phyloP scores from a whole-genome alignment of 2,888 invertebrate genomes.

The Cheilosia soror region DNA sequence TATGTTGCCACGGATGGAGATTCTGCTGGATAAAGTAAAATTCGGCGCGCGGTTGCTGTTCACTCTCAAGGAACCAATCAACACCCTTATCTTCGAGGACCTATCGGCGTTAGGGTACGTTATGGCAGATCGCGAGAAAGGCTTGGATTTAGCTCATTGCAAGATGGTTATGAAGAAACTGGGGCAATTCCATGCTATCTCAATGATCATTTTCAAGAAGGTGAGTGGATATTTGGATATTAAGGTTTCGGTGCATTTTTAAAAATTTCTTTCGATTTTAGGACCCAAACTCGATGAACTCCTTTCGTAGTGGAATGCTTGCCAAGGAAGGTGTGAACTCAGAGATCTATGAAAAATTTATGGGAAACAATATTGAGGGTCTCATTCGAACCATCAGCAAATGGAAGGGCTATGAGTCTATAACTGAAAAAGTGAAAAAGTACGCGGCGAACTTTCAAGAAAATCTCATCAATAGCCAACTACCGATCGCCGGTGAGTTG shows the following conservation, averaged over 20 bases:
- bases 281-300: slow-evolving; percentile 77
- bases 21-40: slow-evolving; percentile 77
- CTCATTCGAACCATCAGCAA: slow-evolving; percentile 80
- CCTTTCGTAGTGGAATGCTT: slow-evolving; percentile 78
- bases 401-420: slow-evolving; percentile 83
- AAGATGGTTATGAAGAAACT: slow-evolving; percentile 84
- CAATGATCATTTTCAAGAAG: slow-evolving; percentile 84
- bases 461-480: slow-evolving; percentile 77
- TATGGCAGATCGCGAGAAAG: slow-evolving; percentile 84
- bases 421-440: slow-evolving; percentile 80
- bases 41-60: slow-evolving; percentile 73
- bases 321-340: slow-evolving; percentile 60
- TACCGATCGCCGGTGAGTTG: slow-evolving; percentile 78
- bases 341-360: background rate
- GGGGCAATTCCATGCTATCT: slow-evolving; percentile 85
- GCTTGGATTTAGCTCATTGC: slow-evolving; percentile 84
- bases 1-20: slow-evolving; percentile 81
- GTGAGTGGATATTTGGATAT: slow-evolving; percentile 74
- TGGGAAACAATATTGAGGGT: background rate
- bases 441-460: slow-evolving; percentile 77
- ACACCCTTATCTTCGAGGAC: slow-evolving; percentile 79
- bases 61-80: slow-evolving; percentile 55
- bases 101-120: slow-evolving; percentile 84
- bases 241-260: background rate
- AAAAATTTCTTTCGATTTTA: slow-evolving; percentile 31